A percentile compares a stretch with the other conserved stretches of the same genome.
phyloP scores from a whole-genome alignment of 2,797 vertebrate species.

The Enteromius unitaeniatus region DNA sequence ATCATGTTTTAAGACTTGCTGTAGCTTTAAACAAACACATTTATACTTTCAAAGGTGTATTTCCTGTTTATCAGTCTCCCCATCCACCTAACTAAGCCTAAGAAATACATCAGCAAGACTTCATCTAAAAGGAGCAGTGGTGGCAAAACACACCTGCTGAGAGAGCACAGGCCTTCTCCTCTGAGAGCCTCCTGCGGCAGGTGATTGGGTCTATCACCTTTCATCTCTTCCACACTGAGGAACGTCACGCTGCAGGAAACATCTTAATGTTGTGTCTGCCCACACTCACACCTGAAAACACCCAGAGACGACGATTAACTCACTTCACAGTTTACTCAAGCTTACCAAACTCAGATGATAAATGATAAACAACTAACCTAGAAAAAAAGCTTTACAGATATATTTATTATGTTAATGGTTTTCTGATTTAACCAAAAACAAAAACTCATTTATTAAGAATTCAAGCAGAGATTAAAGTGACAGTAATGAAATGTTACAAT shows the following conservation, averaged over 20 bases:
- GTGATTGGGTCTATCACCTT: slow-evolving; percentile 16
- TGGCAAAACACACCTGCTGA: background rate
- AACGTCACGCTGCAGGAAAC: slow-evolving; percentile 26
- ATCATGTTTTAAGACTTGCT: background rate
- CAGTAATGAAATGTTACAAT: background rate
- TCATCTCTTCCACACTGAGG: slow-evolving; percentile 20
- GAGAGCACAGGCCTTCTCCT: slow-evolving; percentile 3
- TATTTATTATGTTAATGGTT: background rate
- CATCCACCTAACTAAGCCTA: background rate
- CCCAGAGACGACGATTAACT: slow-evolving; percentile 23
- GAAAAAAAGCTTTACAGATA: background rate
- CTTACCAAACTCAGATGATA: background rate
- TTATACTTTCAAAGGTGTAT: background rate
- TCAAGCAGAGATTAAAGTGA: background rate
- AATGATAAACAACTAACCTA: background rate
- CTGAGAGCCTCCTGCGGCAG: background rate
- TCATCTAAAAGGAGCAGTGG: background rate
- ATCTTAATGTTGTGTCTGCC: slow-evolving; percentile 33
- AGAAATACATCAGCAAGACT: background rate
- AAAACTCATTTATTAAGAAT: background rate
- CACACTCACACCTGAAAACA: slow-evolving; percentile 41
- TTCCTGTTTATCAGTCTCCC: background rate
- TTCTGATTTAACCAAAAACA: background rate
- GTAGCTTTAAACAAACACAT: background rate
- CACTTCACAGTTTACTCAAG: background rate